Evolutionary conservation across 2,888 invertebrate species (phyloP).

Genomic region (Osmoderma eremita): DNA sequence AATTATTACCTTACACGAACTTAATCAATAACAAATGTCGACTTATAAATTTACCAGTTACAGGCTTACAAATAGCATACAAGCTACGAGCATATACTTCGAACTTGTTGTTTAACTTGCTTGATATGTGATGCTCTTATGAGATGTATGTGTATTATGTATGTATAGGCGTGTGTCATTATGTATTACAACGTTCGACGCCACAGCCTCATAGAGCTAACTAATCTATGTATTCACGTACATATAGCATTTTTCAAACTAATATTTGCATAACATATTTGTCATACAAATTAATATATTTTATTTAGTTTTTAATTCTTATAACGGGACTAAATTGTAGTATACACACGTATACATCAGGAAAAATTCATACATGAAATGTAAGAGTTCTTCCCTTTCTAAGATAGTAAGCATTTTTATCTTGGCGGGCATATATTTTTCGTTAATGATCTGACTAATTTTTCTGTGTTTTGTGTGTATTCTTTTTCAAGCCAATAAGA

Average conservation of each 20-base stretch:
- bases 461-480: too few relatives aligned
- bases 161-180: neutral
- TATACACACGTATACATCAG: conserved; percentile 15
- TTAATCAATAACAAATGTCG: conserved; percentile 32
- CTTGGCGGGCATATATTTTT: too few relatives aligned
- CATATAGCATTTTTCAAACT: conserved; percentile 2
- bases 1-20: conserved; percentile 10
- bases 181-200: conserved; percentile 20
- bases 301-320: conserved; percentile 33
- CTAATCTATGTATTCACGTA: conserved; percentile 10
- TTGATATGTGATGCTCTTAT: neutral
- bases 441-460: too few relatives aligned
- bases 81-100: neutral
- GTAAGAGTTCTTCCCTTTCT: too few relatives aligned
- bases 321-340: conserved; percentile 33
- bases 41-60: too few relatives aligned
- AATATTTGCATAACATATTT: conserved; percentile 36
- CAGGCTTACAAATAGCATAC: neutral
- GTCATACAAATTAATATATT: conserved; percentile 32
- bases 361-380: conserved; percentile 11
- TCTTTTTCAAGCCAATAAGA: too few relatives aligned
- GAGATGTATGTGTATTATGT: conserved; percentile 7
- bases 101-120: conserved; percentile 8
- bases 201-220: neutral
- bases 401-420: too few relatives aligned